phyloP scores from a whole-genome alignment of 2,797 vertebrate species.

The Bucorvus abyssinicus region DNA sequence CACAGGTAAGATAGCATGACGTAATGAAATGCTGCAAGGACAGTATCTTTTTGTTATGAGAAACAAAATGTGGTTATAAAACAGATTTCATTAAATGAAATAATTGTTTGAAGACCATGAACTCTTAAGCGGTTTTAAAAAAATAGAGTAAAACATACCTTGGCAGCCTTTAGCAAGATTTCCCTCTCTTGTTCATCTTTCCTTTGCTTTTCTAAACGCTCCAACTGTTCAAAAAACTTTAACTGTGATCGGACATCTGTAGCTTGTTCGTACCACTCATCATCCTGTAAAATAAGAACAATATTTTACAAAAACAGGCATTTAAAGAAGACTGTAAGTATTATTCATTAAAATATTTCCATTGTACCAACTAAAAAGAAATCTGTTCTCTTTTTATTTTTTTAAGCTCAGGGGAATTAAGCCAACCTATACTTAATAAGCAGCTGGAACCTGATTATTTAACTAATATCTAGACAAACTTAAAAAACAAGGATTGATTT shows the following conservation, averaged over 20 bases:
- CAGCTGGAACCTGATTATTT: background rate
- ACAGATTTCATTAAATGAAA: background rate
- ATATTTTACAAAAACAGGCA: background rate
- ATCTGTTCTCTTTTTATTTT: background rate
- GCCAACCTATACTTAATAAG: background rate
- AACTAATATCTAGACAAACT: background rate
- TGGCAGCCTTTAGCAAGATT: constrained; percentile 87
- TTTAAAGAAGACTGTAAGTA: background rate
- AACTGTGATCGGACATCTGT: constrained; percentile 86
- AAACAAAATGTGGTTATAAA: background rate
- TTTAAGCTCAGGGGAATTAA: background rate
- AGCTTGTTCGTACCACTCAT: constrained; percentile 83
- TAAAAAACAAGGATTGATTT: background rate
- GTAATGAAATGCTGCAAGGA: background rate
- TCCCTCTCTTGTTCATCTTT: constrained; percentile 90
- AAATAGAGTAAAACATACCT: constrained; percentile 70
- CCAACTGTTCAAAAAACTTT: constrained; percentile 89
- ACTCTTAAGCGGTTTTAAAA: background rate
- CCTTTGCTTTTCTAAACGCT: constrained; percentile 88
- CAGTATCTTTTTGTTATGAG: background rate
- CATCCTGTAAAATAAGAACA: constrained; percentile 74
- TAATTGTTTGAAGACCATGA: background rate
- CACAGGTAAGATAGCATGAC: background rate
- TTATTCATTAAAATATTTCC: background rate
- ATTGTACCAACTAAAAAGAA: background rate